phyloP scores from a whole-genome alignment of 2,797 vertebrate species.

The Chaetodon trifasciatus region DNA sequence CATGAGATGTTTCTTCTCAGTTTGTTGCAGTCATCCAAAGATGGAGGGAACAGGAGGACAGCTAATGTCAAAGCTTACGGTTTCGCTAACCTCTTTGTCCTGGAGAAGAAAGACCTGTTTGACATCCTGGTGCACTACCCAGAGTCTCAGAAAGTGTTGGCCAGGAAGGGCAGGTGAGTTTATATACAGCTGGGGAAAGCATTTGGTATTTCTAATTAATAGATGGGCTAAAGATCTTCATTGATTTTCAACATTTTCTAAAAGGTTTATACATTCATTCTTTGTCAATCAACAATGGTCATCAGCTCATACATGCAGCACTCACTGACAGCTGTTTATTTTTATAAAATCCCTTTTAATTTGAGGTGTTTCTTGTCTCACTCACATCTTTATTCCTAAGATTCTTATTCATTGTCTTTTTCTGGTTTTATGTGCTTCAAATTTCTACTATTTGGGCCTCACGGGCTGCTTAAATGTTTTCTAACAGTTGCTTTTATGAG shows the following conservation, averaged over 20 bases:
- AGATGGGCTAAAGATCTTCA: neutral
- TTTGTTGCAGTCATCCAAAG: constrained; percentile 84
- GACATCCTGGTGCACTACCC: constrained; percentile 95
- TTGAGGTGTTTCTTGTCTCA: no score
- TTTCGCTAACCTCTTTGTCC: constrained; percentile 95
- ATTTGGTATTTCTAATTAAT: no score
- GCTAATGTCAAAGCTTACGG: constrained; percentile 93
- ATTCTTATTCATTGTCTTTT: no score
- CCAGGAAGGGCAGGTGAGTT: constrained; percentile 91
- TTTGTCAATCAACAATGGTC: neutral
- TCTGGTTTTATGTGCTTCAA: no score
- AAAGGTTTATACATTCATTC: neutral
- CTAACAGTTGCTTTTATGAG: neutral
- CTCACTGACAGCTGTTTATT: neutral
- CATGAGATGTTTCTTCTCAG: constrained; percentile 62
- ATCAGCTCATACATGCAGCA: neutral
- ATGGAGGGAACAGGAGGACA: constrained; percentile 93
- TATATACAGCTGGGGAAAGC: neutral
- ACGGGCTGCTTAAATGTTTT: neutral
- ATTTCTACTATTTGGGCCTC: no score
- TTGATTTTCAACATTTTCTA: neutral
- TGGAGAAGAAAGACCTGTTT: constrained; percentile 94
- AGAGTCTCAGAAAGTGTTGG: constrained; percentile 93
- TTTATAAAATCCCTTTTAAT: no score
- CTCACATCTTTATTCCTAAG: no score